These are phyloP conservation scores for Chaunax sp. DNA, from an alignment of 2,797 vertebrate species.

Conservation along the genomic window DNA sequence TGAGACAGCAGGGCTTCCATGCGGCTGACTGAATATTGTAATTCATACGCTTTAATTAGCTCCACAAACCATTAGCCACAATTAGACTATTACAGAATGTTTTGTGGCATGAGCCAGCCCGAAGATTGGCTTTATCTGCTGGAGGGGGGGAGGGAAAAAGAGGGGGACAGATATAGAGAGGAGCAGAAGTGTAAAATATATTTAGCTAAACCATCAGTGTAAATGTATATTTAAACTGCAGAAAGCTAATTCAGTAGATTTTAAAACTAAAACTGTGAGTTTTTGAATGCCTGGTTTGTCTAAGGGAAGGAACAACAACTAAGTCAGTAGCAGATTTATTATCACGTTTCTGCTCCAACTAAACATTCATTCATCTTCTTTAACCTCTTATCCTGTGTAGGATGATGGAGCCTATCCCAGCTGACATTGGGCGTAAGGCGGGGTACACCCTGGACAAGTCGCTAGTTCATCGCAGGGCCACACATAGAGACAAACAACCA, in stretches of 20 bases:
- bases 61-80: slow-evolving; percentile 99
- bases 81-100: slow-evolving; percentile 99
- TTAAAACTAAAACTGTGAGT: neutral
- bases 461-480: too few relatives aligned
- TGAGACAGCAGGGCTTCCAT: slow-evolving; percentile 79
- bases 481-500: too few relatives aligned
- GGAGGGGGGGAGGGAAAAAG: slow-evolving; percentile 26
- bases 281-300: neutral
- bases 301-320: slow-evolving; percentile 4
- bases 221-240: slow-evolving; percentile 28
- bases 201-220: slow-evolving; percentile 33
- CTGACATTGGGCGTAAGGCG: too few relatives aligned
- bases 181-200: slow-evolving; percentile 30
- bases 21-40: slow-evolving; percentile 99
- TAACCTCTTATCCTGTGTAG: too few relatives aligned
- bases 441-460: too few relatives aligned
- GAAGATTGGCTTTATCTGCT: slow-evolving; percentile 79
- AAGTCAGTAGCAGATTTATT: neutral
- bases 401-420: too few relatives aligned
- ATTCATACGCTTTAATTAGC: slow-evolving; percentile 99
- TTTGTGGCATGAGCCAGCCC: slow-evolving; percentile 91
- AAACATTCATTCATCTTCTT: too few relatives aligned
- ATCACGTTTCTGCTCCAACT: neutral
- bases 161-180: slow-evolving; percentile 8
- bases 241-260: slow-evolving; percentile 12